Evolutionary conservation across 1,140 invertebrate species (phyloP).

Genomic region (Zaprionus inermis): DNA sequence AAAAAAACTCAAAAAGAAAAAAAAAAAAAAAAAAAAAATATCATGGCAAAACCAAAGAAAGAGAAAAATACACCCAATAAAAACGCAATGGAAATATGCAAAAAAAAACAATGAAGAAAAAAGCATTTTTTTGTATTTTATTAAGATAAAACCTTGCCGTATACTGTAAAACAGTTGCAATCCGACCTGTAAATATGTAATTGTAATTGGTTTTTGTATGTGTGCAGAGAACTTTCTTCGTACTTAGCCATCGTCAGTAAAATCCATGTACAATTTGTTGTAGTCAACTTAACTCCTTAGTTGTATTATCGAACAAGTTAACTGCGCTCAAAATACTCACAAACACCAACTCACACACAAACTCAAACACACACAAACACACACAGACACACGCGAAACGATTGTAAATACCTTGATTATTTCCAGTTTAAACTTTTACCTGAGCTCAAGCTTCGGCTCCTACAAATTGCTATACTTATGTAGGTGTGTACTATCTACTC

Average conservation of each 20-base stretch:
- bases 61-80: conserved; percentile 31
- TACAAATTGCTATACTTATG: conserved; percentile 10
- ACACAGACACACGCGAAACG: conserved; percentile 1
- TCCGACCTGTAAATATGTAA: conserved; percentile 58
- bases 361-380: conserved; percentile 10
- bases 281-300: conserved; percentile 44
- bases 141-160: conserved; percentile 27
- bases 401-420: conserved; percentile 32
- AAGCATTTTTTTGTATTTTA: conserved; percentile 53
- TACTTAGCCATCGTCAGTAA: conserved; percentile 40
- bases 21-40: conserved; percentile 35
- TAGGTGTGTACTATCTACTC: conserved; percentile 15
- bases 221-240: conserved; percentile 45
- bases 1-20: conserved; percentile 37
- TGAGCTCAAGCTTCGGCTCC: conserved; percentile 39
- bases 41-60: conserved; percentile 37
- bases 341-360: conserved; percentile 7
- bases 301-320: conserved; percentile 29
- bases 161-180: conserved; percentile 48
- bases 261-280: conserved; percentile 50
- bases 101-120: conserved; percentile 30
- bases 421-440: conserved; percentile 14
- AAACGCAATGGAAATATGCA: conserved; percentile 37
- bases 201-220: conserved; percentile 57
- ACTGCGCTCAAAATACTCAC: conserved; percentile 34